phyloP scores from a whole-genome alignment of 64 coral and sea anemone species.

The Montipora cactus region DNA sequence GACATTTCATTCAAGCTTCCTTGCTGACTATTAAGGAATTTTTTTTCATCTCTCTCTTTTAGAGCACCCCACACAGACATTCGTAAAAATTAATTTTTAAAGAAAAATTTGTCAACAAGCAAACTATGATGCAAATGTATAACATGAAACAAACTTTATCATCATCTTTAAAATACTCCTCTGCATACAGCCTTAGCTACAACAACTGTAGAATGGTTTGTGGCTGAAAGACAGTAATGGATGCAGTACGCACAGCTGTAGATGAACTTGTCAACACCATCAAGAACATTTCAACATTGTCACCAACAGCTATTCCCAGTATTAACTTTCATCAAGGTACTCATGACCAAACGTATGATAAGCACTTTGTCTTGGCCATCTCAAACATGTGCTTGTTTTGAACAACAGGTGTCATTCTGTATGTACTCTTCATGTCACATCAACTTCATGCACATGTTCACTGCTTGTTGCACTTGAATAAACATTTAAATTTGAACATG shows the following conservation, averaged over 20 bases:
- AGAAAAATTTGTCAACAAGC: background rate
- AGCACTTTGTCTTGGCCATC: background rate
- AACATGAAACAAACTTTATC: background rate
- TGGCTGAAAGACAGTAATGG: constrained; percentile 43
- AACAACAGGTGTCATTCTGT: background rate
- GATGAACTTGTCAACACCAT: constrained; percentile 25
- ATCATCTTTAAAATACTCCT: constrained; percentile 31
- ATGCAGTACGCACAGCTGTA: constrained; percentile 45
- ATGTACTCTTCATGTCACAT: background rate
- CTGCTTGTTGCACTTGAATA: background rate
- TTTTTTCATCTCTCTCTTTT: background rate
- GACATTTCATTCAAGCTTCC: constrained; percentile 10
- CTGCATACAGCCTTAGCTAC: constrained; percentile 31
- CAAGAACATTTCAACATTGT: constrained; percentile 14
- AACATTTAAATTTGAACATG: background rate
- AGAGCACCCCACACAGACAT: background rate
- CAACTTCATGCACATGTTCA: background rate
- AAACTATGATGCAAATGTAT: background rate
- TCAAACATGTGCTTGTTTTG: background rate
- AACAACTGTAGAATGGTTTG: constrained; percentile 42
- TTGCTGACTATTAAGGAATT: background rate
- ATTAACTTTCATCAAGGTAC: background rate
- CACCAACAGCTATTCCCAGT: constrained; percentile 8
- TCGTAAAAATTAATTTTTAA: background rate
- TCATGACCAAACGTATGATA: background rate